Percentiles rank a stretch among this genome's conserved stretches.
Evolutionary conservation across 2,797 vertebrate species (phyloP).

Genomic region (Poecile montanus): DNA sequence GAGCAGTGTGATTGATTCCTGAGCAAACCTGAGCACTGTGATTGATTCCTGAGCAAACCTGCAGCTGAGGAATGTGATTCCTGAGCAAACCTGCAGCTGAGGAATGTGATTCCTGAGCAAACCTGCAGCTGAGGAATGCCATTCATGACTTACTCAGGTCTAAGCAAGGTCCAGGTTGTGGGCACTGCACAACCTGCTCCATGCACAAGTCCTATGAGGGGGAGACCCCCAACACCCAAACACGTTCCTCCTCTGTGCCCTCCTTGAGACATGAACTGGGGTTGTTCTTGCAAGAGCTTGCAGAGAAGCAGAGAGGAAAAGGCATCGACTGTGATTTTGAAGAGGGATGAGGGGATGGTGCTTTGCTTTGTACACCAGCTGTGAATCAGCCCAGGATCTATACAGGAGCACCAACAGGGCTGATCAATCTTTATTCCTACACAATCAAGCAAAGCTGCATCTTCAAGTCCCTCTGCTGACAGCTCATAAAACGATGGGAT

Average conservation of each 20-base stretch:
- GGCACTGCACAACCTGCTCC: neutral
- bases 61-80: too few relatives aligned
- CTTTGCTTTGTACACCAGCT: neutral
- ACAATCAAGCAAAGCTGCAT: slow-evolving; percentile 53
- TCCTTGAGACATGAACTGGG: neutral
- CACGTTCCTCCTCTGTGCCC: neutral
- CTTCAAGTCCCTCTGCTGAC: slow-evolving; percentile 38
- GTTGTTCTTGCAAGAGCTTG: neutral
- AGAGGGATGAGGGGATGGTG: slow-evolving; percentile 13
- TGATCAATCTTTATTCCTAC: slow-evolving; percentile 70
- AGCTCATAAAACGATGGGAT: slow-evolving; percentile 58
- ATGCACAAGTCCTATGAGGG: neutral
- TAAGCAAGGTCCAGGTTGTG: neutral
- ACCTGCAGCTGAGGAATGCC: neutral
- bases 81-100: too few relatives aligned
- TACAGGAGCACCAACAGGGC: neutral
- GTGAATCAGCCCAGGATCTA: slow-evolving; percentile 8
- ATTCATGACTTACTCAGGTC: neutral
- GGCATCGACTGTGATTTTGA: slow-evolving; percentile 28
- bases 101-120: neutral
- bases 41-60: too few relatives aligned
- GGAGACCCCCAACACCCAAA: neutral
- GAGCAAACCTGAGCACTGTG: too few relatives aligned
- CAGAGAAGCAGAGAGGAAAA: neutral
- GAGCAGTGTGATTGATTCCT: too few relatives aligned